Percentiles rank a stretch among this genome's conserved stretches.
Evolutionary conservation across 2,888 invertebrate genomes (phyloP).

Genomic region (Archips xylosteana): DNA sequence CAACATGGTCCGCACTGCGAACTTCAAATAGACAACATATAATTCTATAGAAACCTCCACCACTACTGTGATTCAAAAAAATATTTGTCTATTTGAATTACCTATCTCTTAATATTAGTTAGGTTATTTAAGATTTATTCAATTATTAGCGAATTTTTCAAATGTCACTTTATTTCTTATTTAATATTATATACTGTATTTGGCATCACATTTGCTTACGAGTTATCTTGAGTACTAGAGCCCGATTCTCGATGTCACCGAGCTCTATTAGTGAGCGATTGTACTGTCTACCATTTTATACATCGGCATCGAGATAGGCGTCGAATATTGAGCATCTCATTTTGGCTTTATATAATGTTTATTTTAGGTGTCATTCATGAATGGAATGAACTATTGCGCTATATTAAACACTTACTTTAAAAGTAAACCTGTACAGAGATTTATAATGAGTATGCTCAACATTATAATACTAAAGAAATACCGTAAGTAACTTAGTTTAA

Average conservation of each 20-base stretch:
- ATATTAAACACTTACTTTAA: conserved; percentile 34
- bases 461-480: conserved; percentile 46
- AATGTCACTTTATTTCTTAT: conserved; percentile 35
- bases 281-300: background rate
- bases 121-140: conserved; percentile 41
- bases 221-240: conserved; percentile 15
- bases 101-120: conserved; percentile 35
- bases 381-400: conserved; percentile 6
- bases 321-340: conserved; percentile 33
- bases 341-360: conserved; percentile 25
- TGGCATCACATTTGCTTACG: conserved; percentile 34
- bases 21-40: conserved; percentile 25
- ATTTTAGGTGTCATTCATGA: conserved; percentile 13
- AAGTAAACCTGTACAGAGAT: conserved; percentile 48
- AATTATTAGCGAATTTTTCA: conserved; percentile 41
- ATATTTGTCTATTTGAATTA: conserved; percentile 32
- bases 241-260: background rate
- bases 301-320: too few relatives aligned
- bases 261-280: background rate
- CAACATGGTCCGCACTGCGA: conserved; percentile 44
- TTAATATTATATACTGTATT: conserved; percentile 31
- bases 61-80: background rate
- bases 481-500: conserved; percentile 47
- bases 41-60: conserved; percentile 1
- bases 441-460: conserved; percentile 66